These are phyloP conservation scores for Leptonema lineaticorne DNA, from an alignment of 1,140 invertebrate species.

Conservation along the genomic window DNA sequence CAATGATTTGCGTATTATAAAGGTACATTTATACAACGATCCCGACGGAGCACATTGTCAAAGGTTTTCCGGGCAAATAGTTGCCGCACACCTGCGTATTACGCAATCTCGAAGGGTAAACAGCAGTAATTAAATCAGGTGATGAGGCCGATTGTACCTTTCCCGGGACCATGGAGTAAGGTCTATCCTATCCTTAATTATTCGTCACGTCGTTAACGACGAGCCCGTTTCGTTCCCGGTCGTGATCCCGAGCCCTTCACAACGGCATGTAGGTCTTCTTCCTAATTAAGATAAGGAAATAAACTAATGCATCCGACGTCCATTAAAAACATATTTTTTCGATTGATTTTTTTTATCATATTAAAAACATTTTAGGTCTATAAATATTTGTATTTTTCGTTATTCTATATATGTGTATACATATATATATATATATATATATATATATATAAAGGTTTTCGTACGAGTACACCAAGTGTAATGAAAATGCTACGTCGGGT, in stretches of 20 bases:
- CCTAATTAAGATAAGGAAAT: conserved; percentile 9
- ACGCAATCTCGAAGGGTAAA: conserved; percentile 4
- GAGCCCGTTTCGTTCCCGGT: neutral
- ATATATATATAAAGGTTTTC: too few relatives aligned
- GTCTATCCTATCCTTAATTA: neutral
- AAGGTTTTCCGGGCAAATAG: neutral
- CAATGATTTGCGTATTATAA: neutral
- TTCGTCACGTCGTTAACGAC: conserved; percentile 13
- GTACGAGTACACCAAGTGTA: too few relatives aligned
- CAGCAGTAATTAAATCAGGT: conserved; percentile 14
- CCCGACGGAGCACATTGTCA: too few relatives aligned
- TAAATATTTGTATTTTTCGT: too few relatives aligned
- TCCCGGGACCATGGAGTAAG: neutral
- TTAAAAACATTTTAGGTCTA: too few relatives aligned
- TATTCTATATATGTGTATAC: too few relatives aligned
- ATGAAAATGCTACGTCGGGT: too few relatives aligned
- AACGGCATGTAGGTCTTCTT: neutral
- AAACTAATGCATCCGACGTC: too few relatives aligned
- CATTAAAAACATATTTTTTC: too few relatives aligned
- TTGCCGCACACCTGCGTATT: neutral
- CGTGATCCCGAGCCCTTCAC: neutral
- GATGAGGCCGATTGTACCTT: neutral
- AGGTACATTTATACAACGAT: neutral
- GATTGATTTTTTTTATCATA: too few relatives aligned
- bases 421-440: too few relatives aligned